Base-by-base conservation (phyloP, 2,888 invertebrate species). In the Crepidodera aurea region DNA sequence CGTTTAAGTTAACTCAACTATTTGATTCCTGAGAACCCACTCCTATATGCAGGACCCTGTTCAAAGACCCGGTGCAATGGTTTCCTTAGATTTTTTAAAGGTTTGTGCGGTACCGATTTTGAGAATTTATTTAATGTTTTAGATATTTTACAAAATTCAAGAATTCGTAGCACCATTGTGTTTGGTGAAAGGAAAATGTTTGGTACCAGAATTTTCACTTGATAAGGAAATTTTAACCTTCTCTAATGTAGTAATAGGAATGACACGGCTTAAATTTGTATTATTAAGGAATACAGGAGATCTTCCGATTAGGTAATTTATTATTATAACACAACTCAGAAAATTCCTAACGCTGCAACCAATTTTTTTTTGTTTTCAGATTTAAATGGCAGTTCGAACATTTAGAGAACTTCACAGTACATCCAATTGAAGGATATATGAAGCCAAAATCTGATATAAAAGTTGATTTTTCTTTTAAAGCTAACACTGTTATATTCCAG, bases 391-490 rank as follows among this genome's bases (percentile, higher is more conserved):
- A 80, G 64, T 77, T 81, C 6, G 81, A 80, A 65, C 77, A 82
- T 51, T 73, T 75, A 39, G 77, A 79, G 1, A 84, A 86, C 69
- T 90, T 89, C 73, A 82, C 80, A 4, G 86, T 91, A 67, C 77
- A 78, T 1, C 90, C 90, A 0, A 78, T 82, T 68, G 82, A 84
- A 57, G 91, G 90, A 2, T 87, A 86, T 69, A 85, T 88, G 64
- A 84, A 88, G 2, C 85, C 89, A 0, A 86, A 85, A 27, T 86
- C 85, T 67, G 85, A 87, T 66, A 84, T 89, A 0, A 85, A 85
- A 1, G 89, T 90, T 71, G 84, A 84, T 18, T 84, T 90, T 29
- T 84, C 82, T 18, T 90, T 88, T 75, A 84, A 85, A 71, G 89
- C 90, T 1, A 73, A 71, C 15, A 76, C 80, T 27, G 77, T 84